These are phyloP conservation scores for Trachelus stipa DNA, from an alignment of 2,888 invertebrate genomes.

Conservation along the genomic window DNA sequence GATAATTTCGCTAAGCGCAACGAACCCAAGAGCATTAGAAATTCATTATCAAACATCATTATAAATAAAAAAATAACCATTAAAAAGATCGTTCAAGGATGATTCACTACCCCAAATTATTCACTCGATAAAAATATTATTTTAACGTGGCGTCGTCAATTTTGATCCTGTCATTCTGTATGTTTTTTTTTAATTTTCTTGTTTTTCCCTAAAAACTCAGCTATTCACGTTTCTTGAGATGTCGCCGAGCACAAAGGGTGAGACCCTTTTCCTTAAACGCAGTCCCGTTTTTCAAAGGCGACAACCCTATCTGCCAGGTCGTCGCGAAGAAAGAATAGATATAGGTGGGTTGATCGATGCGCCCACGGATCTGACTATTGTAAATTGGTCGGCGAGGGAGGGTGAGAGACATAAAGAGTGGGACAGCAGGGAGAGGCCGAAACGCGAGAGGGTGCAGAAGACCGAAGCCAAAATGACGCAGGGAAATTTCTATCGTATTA, in stretches of 20 bases:
- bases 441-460: neutral
- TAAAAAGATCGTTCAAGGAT: neutral
- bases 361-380: neutral
- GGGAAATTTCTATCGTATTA: slow-evolving; percentile 7
- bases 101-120: neutral
- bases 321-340: neutral
- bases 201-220: neutral
- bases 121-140: neutral
- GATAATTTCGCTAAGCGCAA: neutral
- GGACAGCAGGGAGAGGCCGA: neutral
- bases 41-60: neutral
- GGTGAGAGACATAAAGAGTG: neutral
- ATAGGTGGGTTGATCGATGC: neutral
- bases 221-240: neutral
- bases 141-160: neutral
- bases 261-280: neutral
- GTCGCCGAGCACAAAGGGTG: neutral
- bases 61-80: neutral
- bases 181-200: neutral
- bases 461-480: slow-evolving; percentile 4
- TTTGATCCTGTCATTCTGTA: neutral
- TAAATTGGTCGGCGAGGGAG: neutral
- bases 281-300: neutral
- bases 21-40: neutral
- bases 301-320: neutral